Evolutionary conservation across 2,113 vertebrate species (phyloP).

Genomic region (Lathamus discolor): DNA sequence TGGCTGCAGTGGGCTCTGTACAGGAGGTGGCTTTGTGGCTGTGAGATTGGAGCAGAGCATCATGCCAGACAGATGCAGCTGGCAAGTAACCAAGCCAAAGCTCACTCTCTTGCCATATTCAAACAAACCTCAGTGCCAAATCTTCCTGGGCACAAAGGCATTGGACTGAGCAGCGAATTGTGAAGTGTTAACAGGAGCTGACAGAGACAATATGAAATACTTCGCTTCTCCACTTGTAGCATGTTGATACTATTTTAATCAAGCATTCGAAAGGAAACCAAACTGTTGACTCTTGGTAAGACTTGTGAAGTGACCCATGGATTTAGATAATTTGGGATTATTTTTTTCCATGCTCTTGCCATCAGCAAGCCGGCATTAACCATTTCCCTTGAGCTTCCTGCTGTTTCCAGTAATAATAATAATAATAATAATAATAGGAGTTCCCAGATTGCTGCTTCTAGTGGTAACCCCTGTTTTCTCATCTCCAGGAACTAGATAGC

Average conservation of each 20-base stretch:
- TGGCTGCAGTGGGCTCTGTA: fast-evolving
- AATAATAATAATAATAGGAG: neutral
- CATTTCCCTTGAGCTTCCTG: neutral
- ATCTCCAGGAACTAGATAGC: neutral
- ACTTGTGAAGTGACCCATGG: neutral
- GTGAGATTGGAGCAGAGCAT: neutral
- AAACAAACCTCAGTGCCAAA: neutral
- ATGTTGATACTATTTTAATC: neutral
- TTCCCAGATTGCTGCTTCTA: neutral
- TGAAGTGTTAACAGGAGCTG: neutral
- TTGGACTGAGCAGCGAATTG: neutral
- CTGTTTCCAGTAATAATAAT: neutral
- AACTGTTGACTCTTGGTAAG: neutral
- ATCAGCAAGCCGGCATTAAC: neutral
- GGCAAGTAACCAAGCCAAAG: neutral
- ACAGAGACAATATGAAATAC: neutral
- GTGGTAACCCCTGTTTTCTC: neutral
- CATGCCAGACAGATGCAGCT: neutral
- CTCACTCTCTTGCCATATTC: neutral
- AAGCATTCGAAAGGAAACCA: neutral
- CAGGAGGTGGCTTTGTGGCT: neutral
- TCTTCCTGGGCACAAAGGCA: neutral
- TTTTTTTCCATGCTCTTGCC: neutral
- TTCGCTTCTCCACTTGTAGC: neutral
- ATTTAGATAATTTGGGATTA: neutral